Percentiles rank a stretch among this genome's conserved stretches.
phyloP scores from a whole-genome alignment of 2,888 invertebrate genomes.

The Chymomyza fuscimana region DNA sequence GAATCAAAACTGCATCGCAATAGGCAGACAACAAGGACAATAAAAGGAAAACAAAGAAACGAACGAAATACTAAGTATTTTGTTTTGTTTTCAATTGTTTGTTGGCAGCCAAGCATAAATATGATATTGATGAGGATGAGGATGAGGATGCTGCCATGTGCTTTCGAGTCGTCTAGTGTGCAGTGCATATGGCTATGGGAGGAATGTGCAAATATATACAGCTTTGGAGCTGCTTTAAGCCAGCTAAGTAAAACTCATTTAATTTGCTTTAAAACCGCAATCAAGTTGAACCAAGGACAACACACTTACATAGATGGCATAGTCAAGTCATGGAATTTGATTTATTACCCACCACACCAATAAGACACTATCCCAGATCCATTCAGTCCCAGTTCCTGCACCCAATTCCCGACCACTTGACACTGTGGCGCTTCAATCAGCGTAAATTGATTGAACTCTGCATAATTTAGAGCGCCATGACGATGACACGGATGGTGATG shows the following conservation, averaged over 20 bases:
- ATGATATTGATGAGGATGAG: slow-evolving; percentile 69
- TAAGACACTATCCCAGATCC: background rate
- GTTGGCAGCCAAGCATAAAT: slow-evolving; percentile 73
- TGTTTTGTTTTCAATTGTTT: slow-evolving; percentile 74
- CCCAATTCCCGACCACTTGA: slow-evolving; percentile 31
- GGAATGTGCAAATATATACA: too few relatives aligned
- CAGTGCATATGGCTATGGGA: background rate
- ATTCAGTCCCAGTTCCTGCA: too few relatives aligned
- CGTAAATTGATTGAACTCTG: slow-evolving; percentile 63
- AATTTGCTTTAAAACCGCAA: background rate
- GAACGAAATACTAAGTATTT: slow-evolving; percentile 71
- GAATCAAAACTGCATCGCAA: slow-evolving; percentile 15
- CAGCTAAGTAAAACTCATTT: slow-evolving; percentile 8
- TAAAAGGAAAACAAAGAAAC: slow-evolving; percentile 36
- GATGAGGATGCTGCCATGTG: slow-evolving; percentile 10
- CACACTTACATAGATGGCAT: background rate
- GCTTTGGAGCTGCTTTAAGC: background rate
- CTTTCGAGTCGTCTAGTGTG: background rate
- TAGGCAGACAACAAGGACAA: slow-evolving; percentile 10
- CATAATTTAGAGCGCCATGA: slow-evolving; percentile 50
- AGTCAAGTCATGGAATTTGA: slow-evolving; percentile 33
- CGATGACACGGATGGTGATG: background rate
- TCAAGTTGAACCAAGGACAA: slow-evolving; percentile 40
- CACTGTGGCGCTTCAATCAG: slow-evolving; percentile 56
- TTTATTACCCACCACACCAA: slow-evolving; percentile 36